Evolutionary conservation across 2,113 vertebrate species (phyloP).

Genomic region (Pica pica): DNA sequence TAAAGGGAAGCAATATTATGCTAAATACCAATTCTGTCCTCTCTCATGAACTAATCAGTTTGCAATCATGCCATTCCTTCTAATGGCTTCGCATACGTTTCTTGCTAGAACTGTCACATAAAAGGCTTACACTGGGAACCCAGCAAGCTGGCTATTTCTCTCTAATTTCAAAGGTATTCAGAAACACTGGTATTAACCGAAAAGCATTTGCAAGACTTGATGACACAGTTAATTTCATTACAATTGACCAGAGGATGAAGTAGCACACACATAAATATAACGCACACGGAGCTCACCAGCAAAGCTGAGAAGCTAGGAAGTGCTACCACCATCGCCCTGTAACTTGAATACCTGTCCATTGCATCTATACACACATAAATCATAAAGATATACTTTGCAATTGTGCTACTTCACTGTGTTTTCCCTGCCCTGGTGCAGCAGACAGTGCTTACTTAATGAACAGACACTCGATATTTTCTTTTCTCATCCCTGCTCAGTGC

Average conservation of each 20-base stretch:
- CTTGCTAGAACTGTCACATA: background rate
- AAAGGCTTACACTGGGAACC: background rate
- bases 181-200: background rate
- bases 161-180: slow-evolving; percentile 10
- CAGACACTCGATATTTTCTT: background rate
- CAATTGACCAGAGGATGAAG: background rate
- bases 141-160: background rate
- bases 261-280: background rate
- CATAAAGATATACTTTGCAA: background rate
- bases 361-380: background rate
- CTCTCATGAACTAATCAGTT: slow-evolving; percentile 23
- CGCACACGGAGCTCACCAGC: background rate
- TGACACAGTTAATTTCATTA: background rate
- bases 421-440: background rate
- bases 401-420: background rate
- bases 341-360: background rate
- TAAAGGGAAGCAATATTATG: slow-evolving; percentile 34
- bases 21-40: slow-evolving; percentile 38
- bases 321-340: background rate
- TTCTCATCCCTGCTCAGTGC: background rate
- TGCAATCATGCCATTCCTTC: slow-evolving; percentile 48
- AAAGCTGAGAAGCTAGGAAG: background rate
- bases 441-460: background rate
- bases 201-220: background rate
- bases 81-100: slow-evolving; percentile 46